Evolutionary conservation across 2,113 vertebrate genomes (phyloP), one percentile per base, ranked within the genome.

Genomic region (Corydoras sp.): DNA sequence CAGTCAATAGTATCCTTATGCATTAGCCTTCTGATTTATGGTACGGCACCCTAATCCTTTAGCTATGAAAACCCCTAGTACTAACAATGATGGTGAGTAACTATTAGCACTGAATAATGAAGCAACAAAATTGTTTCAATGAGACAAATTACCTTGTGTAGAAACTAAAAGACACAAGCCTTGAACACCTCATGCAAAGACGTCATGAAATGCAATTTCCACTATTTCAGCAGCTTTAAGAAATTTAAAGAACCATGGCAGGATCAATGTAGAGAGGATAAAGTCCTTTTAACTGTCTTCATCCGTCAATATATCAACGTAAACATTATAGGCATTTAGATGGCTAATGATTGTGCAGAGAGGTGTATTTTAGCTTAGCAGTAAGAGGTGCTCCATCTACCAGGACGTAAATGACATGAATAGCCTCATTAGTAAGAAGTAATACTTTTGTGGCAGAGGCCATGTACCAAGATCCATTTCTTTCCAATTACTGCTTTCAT

Each of bases 281-380:
- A 65, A 73, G 66, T 77, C 64, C 75, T 73, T 63, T 69, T 59
- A 59, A n/a, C 67, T 70, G 50, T 69, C 56, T 55, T 56, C 53
- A 64, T 50, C 8, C 69, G 63, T 69, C 56, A 62, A 72, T 61
- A 68, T 71, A 77, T 77, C 76, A 76, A 65, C 74, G 60, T 66
- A 72, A 78, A 71, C 79, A 80, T 77, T 78, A 78, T 56, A 29
- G 67, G 58, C 72, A 67, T 79, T 81, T 79, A 78, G 74, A 65
- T 5, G 32, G 65, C 58, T 73, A 79, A 80, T 75, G 78, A 79
- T 69, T 63, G 65, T 65, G 54, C 32, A 65, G 60, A 53, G 48
- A 59, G 71, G 11, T 74, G 51, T 74, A 73, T 78, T 78, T 81
- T 66, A 69, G 59, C 66, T 65, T 3, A 2, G 73, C 18, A 32